These are phyloP conservation scores for Oriolus oriolus DNA, from an alignment of 2,113 vertebrate genomes.

Conservation along the genomic window DNA sequence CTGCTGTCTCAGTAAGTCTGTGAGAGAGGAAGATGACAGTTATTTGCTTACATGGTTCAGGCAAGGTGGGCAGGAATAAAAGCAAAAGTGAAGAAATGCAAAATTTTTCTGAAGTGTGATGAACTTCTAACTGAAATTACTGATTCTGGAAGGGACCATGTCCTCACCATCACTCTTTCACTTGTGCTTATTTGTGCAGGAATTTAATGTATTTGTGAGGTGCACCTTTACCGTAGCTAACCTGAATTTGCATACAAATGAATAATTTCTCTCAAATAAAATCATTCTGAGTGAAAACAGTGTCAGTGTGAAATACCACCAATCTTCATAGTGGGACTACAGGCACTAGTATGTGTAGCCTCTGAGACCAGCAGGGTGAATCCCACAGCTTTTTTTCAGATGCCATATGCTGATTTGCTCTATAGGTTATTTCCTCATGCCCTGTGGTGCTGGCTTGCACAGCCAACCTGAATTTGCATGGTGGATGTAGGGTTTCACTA, in stretches of 20 bases:
- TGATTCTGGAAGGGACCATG: neutral
- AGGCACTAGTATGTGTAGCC: neutral
- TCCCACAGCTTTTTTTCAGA: neutral
- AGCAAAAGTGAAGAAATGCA: neutral
- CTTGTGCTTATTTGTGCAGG: neutral
- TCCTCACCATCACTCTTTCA: neutral
- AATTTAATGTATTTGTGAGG: neutral
- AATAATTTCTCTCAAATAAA: neutral
- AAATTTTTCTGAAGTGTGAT: neutral
- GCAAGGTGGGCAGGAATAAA: neutral
- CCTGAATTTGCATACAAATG: neutral
- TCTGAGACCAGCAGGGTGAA: neutral
- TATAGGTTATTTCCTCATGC: neutral
- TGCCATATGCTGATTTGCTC: neutral
- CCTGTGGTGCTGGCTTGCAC: neutral
- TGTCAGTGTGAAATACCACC: neutral
- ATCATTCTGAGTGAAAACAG: neutral
- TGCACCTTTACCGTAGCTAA: neutral
- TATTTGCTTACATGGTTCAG: neutral
- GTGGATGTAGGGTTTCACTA: neutral
- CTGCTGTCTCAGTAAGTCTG: neutral
- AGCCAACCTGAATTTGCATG: neutral
- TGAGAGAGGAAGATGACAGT: neutral
- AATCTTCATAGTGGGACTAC: neutral
- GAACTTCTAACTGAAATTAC: neutral